Conservation (phyloP, 2,797 vertebrate species). For the Lacerta viridis region DNA sequence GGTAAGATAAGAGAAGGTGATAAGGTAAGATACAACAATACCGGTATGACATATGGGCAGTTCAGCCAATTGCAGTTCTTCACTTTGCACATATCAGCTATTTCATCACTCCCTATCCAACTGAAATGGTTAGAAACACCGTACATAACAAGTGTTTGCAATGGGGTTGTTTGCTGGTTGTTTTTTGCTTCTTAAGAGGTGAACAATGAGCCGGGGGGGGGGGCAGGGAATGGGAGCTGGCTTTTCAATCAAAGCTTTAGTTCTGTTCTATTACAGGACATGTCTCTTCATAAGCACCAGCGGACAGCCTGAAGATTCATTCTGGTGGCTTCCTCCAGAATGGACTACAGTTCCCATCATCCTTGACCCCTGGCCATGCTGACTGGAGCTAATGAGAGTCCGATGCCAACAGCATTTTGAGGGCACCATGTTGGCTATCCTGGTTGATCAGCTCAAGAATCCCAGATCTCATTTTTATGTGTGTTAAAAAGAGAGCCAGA, state of each 20-base stretch:
- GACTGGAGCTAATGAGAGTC: too few species aligned
- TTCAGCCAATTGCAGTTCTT: neutral
- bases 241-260: neutral
- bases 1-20: too few species aligned
- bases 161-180: too few species aligned
- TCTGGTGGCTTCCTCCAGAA: neutral
- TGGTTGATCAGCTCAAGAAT: neutral
- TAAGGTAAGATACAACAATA: too few species aligned
- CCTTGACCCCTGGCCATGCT: neutral
- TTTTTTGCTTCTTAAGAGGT: neutral
- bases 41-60: neutral
- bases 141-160: neutral
- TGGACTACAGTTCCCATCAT: neutral
- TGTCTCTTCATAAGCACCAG: neutral
- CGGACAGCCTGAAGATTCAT: neutral
- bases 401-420: too few species aligned
- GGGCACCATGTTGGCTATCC: neutral
- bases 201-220: neutral
- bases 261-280: neutral
- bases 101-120: too few species aligned
- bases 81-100: neutral
- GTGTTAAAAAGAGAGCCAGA: neutral
- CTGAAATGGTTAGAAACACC: neutral
- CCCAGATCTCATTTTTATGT: neutral
- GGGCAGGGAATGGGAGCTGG: neutral